These are phyloP conservation scores for Pardosa pseudoannulata DNA, from an alignment of 2,888 invertebrate genomes.

Conservation along the genomic window DNA sequence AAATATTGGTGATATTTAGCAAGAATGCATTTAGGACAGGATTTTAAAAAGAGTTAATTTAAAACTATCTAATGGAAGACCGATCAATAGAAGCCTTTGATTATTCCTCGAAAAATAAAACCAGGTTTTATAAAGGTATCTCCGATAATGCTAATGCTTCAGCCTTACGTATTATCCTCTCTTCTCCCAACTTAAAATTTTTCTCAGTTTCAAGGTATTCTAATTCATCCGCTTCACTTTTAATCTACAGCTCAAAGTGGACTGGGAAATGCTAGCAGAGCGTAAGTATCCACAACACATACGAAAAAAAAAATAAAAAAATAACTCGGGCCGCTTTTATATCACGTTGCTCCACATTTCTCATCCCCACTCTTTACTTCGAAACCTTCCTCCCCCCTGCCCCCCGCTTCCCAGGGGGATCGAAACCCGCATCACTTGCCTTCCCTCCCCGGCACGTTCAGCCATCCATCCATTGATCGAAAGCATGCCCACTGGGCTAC, in stretches of 20 bases:
- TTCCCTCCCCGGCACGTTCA: not conserved
- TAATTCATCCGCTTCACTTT: not conserved
- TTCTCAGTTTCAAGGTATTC: not conserved
- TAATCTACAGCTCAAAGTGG: not conserved
- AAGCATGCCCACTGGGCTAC: conserved; percentile 28
- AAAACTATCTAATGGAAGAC: no score
- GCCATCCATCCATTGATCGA: conserved; percentile 38
- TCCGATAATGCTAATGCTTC: no score
- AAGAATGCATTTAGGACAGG: no score
- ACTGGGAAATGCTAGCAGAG: not conserved
- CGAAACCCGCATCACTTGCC: not conserved
- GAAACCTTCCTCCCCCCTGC: no score
- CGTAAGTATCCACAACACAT: conserved; percentile 15
- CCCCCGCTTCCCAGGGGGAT: not conserved
- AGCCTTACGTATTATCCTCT: no score
- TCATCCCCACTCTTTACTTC: not conserved
- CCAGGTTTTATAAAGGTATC: no score
- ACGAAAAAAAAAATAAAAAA: no score
- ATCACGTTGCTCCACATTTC: conserved; percentile 24
- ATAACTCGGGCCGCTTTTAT: not conserved
- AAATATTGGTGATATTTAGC: no score
- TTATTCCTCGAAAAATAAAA: no score
- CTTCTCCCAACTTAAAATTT: no score
- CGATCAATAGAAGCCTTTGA: no score
- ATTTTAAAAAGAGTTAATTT: no score